Base-by-base conservation (phyloP, 2,888 invertebrate genomes). In the Leptopilina syphax region DNA sequence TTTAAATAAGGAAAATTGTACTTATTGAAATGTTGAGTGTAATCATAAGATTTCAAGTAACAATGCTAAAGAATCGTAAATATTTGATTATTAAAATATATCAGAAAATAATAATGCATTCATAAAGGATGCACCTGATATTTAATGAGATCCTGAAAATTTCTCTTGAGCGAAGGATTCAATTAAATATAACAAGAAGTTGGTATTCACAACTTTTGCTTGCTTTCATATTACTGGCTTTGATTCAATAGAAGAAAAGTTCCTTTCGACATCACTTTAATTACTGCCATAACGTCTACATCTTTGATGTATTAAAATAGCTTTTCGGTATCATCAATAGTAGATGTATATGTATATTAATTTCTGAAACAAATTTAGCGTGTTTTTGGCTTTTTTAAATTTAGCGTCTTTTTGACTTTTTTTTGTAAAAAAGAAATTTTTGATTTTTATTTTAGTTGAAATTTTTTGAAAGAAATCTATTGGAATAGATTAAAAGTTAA, bases 201-300 rank as follows among this genome's bases (percentile, higher is more conserved):
- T 24, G 13, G 54, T 24, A 54, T 27, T 70, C 54, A 50, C 50
- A 54, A 70, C 54, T 54, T 70, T 50, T 34, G 12, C 70, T 70
- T 47, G 54, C 70, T 70, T 70, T 54, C 50, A 70, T 34, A 70
- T 27, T 70, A 27, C 27, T 27, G 50, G 27, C 70, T 70, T 54
- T 54, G 54, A 70, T 13, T 54, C 27, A 27, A 54, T 24, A n/a
- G 50, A 70, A 70, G 50, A 54, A 70, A 70, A 70, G 27, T 54
- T 70, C 27, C 54, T 70, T n/a, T 70, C 12, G 70, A 7, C 47
- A 70, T 70, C 24, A 8, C 27, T 70, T 8, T 54, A 70, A 70
- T 70, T 70, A 54, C 6, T 54, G 12, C n/a, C 9, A 12, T 54
- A 54, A 54, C 70, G 27, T 34, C 54, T 27, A 34, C 34, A 13